Evolutionary conservation across 2,113 vertebrate genomes (phyloP).

Genomic region (Otus sunia): DNA sequence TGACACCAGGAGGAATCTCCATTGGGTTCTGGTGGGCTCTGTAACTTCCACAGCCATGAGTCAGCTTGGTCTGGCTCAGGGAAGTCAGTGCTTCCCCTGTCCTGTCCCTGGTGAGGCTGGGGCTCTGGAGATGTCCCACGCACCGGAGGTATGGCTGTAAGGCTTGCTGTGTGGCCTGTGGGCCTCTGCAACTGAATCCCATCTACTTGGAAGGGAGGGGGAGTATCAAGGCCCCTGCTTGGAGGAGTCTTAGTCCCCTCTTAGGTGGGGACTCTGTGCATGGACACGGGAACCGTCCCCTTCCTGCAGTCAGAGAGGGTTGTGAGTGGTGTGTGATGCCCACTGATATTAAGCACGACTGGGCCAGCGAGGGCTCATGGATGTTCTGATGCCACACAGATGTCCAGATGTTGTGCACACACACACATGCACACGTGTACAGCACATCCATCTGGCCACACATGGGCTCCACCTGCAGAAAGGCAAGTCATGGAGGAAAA

Average conservation of each 20-base stretch:
- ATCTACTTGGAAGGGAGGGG: neutral
- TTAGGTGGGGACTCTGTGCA: neutral
- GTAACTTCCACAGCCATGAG: neutral
- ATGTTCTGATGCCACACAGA: rapidly evolving
- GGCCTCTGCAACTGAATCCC: neutral
- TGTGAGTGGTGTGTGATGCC: too few relatives aligned
- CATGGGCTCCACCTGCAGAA: neutral
- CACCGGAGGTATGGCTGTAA: too few relatives aligned
- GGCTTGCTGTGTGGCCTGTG: neutral
- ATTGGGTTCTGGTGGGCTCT: neutral
- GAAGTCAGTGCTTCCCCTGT: neutral
- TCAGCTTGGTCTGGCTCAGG: neutral
- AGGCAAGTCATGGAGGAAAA: neutral
- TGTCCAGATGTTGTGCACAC: neutral
- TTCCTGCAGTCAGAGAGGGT: neutral
- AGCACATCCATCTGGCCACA: too few relatives aligned
- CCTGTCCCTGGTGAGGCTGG: neutral
- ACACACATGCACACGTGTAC: rapidly evolving
- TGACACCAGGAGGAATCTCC: neutral
- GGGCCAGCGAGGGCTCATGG: rapidly evolving
- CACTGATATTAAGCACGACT: rapidly evolving
- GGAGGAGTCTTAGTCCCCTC: neutral
- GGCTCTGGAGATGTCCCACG: neutral
- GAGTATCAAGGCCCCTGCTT: neutral
- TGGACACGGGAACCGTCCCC: rapidly evolving